Conservation (phyloP, 2,113 vertebrate species). For the Channa argus region DNA sequence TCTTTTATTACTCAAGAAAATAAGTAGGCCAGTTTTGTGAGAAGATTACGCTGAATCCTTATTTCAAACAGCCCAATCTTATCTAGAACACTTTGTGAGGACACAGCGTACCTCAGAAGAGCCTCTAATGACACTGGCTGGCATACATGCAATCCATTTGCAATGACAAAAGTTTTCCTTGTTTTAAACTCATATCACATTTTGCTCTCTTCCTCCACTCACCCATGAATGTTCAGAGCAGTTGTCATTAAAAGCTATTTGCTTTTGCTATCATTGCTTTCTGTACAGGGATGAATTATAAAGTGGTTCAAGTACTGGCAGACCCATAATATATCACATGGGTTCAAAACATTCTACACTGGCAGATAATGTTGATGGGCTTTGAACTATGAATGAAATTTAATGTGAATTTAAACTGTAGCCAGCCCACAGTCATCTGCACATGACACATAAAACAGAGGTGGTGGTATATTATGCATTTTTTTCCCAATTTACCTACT, state of each 20-base stretch:
- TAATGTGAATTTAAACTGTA: conserved; percentile 2
- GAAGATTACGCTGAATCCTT: conserved; percentile 26
- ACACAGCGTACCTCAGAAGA: conserved; percentile 50
- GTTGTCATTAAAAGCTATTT: conserved; percentile 59
- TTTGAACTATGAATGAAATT: conserved; percentile 13
- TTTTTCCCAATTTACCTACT: too few relatives aligned
- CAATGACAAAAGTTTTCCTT: conserved; percentile 51
- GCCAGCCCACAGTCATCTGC: background rate
- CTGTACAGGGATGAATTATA: conserved; percentile 56
- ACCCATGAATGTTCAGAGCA: conserved; percentile 40
- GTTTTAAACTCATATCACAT: conserved; percentile 51
- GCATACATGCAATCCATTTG: conserved; percentile 49
- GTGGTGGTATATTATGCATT: background rate
- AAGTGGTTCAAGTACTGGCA: conserved; percentile 38
- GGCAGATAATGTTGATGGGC: conserved; percentile 7
- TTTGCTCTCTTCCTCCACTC: conserved; percentile 15
- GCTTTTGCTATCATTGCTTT: conserved; percentile 51
- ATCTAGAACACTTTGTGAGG: conserved; percentile 60
- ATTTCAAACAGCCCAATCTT: conserved; percentile 35
- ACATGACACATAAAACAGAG: conserved; percentile 9
- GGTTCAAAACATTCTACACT: conserved; percentile 19
- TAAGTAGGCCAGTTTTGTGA: conserved; percentile 45
- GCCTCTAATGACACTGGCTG: conserved; percentile 55
- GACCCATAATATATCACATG: conserved; percentile 23
- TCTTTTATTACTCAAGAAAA: conserved; percentile 20